Base-by-base conservation (phyloP, 64 coral and sea anemone species). In the Stichodactyla mertensii region DNA sequence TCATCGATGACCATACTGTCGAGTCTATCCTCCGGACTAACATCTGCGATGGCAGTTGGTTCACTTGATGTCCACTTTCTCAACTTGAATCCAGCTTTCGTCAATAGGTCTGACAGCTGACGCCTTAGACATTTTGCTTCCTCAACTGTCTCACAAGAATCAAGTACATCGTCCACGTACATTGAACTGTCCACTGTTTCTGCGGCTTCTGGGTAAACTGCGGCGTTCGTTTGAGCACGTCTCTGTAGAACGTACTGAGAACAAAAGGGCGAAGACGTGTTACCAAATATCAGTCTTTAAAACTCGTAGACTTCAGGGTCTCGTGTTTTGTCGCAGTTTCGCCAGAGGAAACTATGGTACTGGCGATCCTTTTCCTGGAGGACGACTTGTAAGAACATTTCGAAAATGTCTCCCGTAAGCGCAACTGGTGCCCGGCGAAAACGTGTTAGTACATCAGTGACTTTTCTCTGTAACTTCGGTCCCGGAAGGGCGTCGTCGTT, bases 321-420 rank as follows among this genome's bases (percentile, higher is more conserved):
- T 82, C 77, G 53, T 53, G 82, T 55, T 55, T 70, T 80, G 24
- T 90, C 54, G 51, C 89, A 94, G 58, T 62, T 77, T 69, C 84
- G 88, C 88, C 92, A 93, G 23, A 93, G 57, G 84, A 93, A 89
- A 54, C 66, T 61, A 55, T 87, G 92, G 57, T 54, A 93, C 7
- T 61, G 26, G 45, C 85, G 24, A 54, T 93, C 92, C 74, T 82
- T 56, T 7, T 89, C 64, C 61, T 54, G 84, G 52, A 93, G 54
- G 53, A 61, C 58, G 15, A 93, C 88, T 89, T 87, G 92, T 16
- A 89, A 24, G 58, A 93, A 83, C 92, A 93, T 93, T 57, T 94
- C 88, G 4, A 82, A 94, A 60, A 91, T 94, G 70, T 88, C 93
- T 85, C 86, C 89, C 59, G 89, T 86, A 15, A 94, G 77, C 16